Evolutionary conservation across 2,797 vertebrate genomes (phyloP).

Genomic region (Bucorvus abyssinicus): DNA sequence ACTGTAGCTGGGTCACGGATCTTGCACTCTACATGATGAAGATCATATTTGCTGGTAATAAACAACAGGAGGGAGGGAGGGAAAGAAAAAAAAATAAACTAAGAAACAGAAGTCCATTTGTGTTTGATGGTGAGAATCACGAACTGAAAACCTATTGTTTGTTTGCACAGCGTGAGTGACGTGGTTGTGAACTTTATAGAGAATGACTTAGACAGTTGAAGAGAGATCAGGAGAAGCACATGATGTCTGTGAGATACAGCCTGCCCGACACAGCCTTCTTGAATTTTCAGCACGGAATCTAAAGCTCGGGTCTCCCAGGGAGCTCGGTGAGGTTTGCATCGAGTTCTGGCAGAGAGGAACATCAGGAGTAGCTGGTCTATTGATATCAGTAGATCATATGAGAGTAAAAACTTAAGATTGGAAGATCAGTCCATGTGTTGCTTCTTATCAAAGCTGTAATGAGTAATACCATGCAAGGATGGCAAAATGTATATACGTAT

Average conservation of each 20-base stretch:
- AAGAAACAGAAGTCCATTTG: not conserved
- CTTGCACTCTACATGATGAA: not conserved
- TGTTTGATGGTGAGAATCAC: not conserved
- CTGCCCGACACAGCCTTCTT: not conserved
- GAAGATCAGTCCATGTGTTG: not conserved
- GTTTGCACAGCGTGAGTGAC: not conserved
- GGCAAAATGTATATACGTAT: not conserved
- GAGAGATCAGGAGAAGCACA: not conserved
- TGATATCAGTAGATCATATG: not conserved
- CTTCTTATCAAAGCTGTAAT: not conserved
- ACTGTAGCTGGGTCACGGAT: not conserved
- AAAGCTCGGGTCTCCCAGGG: not conserved
- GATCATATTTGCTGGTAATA: not conserved
- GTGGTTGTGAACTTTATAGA: not conserved
- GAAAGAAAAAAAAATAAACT: not conserved
- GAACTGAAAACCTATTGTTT: conserved; percentile 34
- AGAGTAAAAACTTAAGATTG: not conserved
- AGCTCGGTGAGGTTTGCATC: not conserved
- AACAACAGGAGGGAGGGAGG: not conserved
- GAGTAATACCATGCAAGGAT: not conserved
- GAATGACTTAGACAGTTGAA: not conserved
- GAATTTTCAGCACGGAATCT: not conserved
- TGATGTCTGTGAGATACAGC: not conserved
- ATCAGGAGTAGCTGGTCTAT: not conserved
- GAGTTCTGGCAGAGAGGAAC: not conserved